Base-by-base conservation (phyloP, 2,113 vertebrate genomes). In the Mustelus asterias region DNA sequence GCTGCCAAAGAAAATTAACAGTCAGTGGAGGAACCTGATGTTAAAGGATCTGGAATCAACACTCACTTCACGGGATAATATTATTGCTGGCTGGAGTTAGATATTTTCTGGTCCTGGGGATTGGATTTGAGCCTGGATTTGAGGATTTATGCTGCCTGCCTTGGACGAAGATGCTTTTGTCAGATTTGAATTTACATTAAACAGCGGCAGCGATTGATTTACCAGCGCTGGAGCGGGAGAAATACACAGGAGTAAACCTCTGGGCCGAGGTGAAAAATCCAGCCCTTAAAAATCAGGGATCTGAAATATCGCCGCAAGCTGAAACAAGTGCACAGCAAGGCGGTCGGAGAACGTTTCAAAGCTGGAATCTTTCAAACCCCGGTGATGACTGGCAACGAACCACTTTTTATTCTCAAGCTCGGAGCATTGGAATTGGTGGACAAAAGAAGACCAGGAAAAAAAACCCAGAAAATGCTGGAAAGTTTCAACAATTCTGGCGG, bases 1-100 rank as follows among this genome's bases (percentile, higher is more conserved):
- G 69, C 41, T 33, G 94, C 94, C 94, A 95, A 95, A 48, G 22
- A 63, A 95, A 95, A 54, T 95, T 33, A 54, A 95, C 7, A 54
- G 22, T 48, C 65, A 16, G 33, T 54, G 67, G 41, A 95, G 54
- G 72, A 48, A 95, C 33, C 69, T 29, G 94, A 41, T 69, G 65
- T 94, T 70, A 14, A 69, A 69, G 37, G 65, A 76, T 26, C 7
- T 44, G 44, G 94, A 95, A 76, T 95, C 37, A 29, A 29, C 14
- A 29, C 48, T 54, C 67, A 33, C 3, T 33, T 29, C 41, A 48
- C 9, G 10, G 94, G 6, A 54, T 95, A 44, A 48, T 95, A 72
- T 95, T 95, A 41, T 44, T 72, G 44, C 22, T 95, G 94, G 94
- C 67, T 5, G 24, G 10, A 26, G 13, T 33, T 76, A 24, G 6